phyloP scores from a whole-genome alignment of 2,797 vertebrate genomes.

The Chiroxiphia lanceolata region DNA sequence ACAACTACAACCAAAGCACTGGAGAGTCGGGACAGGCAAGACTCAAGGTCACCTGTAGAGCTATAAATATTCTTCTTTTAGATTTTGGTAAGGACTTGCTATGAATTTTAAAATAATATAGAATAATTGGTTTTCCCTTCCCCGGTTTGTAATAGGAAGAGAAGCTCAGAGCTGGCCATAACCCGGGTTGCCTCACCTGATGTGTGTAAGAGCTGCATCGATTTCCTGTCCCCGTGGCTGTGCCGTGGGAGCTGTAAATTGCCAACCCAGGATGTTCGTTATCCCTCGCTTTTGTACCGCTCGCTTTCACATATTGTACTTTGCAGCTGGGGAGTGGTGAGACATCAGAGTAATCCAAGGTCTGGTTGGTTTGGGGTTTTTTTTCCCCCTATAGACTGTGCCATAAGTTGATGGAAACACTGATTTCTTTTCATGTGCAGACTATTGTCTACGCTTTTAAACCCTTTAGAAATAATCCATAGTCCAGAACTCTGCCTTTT shows the following conservation, averaged over 20 bases:
- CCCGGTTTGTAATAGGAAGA: neutral
- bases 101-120: neutral
- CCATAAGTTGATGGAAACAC: neutral
- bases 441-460: neutral
- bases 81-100: neutral
- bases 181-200: neutral
- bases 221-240: neutral
- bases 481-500: neutral
- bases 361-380: neutral
- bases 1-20: neutral
- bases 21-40: neutral
- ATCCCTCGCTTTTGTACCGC: neutral
- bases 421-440: neutral
- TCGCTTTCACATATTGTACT: neutral
- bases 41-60: neutral
- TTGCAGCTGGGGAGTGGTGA: neutral
- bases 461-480: neutral
- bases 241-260: neutral
- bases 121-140: neutral
- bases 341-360: neutral
- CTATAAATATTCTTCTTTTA: neutral
- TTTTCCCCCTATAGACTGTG: neutral
- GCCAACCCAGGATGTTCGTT: neutral
- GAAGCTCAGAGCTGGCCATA: neutral
- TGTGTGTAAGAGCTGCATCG: neutral